phyloP scores from a whole-genome alignment of 92 coral and sea anemone genomes.

The Diadumene lineata region DNA sequence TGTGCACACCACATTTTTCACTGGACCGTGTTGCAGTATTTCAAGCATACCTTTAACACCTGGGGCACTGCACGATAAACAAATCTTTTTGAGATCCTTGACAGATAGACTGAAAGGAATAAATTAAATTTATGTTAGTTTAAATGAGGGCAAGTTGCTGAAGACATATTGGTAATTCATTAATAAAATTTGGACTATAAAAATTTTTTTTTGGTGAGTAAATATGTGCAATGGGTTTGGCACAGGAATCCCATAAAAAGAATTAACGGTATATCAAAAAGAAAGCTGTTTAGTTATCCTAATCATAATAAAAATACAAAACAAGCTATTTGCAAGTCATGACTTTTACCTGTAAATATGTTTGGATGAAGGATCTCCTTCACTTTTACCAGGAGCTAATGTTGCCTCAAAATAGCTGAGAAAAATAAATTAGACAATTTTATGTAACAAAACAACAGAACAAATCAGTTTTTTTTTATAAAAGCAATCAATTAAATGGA shows the following conservation, averaged over 20 bases:
- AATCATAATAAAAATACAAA: too few species aligned
- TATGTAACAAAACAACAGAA: background rate
- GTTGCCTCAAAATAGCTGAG: conserved; percentile 5
- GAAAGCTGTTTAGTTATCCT: too few species aligned
- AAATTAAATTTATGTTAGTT: background rate
- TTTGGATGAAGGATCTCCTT: conserved; percentile 36
- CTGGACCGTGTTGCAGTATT: too few species aligned
- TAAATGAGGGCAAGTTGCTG: too few species aligned
- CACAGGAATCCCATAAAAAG: too few species aligned
- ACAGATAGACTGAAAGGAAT: conserved; percentile 54
- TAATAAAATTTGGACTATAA: too few species aligned
- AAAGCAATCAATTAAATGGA: background rate
- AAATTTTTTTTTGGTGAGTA: too few species aligned
- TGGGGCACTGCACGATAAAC: conserved; percentile 72
- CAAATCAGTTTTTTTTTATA: background rate
- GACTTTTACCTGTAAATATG: conserved; percentile 77
- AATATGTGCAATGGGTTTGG: too few species aligned
- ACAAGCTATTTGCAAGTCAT: too few species aligned
- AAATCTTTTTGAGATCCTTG: conserved; percentile 42
- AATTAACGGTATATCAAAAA: too few species aligned
- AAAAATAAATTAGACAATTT: background rate
- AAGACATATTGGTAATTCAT: too few species aligned
- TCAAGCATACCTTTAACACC: conserved; percentile 66
- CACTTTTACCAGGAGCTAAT: background rate
- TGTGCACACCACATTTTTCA: background rate